phyloP scores from a whole-genome alignment of 2,797 vertebrate species.

The Molothrus aeneus region DNA sequence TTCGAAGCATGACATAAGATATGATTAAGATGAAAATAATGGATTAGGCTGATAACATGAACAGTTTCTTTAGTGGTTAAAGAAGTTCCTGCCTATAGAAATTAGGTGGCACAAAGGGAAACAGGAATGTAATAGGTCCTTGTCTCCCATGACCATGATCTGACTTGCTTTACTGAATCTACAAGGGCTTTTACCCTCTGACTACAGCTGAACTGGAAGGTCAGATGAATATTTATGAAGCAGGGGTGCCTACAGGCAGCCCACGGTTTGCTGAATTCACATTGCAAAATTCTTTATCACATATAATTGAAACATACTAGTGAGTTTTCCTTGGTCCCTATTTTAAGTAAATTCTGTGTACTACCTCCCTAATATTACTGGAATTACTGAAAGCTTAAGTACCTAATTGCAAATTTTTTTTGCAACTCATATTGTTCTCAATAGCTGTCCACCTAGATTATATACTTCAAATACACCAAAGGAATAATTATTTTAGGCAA shows the following conservation, averaged over 20 bases:
- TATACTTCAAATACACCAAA: not conserved
- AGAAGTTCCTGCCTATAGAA: not conserved
- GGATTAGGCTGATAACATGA: not conserved
- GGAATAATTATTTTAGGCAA: not conserved
- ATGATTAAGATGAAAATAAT: not conserved
- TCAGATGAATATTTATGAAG: slow-evolving; percentile 41
- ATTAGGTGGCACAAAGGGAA: not conserved
- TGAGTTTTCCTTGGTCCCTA: not conserved
- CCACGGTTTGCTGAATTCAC: not conserved
- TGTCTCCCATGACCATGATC: not conserved
- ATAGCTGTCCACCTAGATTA: not conserved
- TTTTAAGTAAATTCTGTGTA: not conserved
- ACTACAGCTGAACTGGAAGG: not conserved
- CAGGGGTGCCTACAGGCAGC: not conserved
- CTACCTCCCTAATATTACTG: not conserved
- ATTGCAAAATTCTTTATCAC: not conserved
- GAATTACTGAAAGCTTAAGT: not conserved
- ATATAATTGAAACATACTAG: not conserved
- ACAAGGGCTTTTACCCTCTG: not conserved
- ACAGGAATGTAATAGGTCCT: not conserved
- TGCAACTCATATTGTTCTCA: not conserved
- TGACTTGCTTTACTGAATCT: not conserved
- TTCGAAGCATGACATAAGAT: not conserved
- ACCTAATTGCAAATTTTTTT: not conserved
- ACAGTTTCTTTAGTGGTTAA: not conserved